Evolutionary conservation across 2,888 invertebrate genomes (phyloP), one percentile per base, ranked within the genome.

Genomic region (Cataglyphis cursor): DNA sequence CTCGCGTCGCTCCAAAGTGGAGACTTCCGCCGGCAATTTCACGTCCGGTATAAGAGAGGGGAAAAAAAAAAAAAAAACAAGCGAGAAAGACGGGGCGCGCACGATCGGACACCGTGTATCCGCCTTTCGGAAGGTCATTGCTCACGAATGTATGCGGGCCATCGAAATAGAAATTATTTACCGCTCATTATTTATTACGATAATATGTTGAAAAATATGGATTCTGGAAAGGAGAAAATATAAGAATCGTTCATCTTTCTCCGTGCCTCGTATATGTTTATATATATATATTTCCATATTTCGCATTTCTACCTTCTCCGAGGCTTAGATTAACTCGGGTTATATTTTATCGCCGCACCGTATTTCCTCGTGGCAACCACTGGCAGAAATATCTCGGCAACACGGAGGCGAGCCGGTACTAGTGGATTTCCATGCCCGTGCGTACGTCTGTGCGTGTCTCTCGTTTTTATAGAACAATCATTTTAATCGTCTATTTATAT

Each of bases 21-120:
- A 82, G 57, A 68, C 89, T 89, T 89, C 89, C 89, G 89, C 73
- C 62, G 80, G 38, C 54, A 41, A 38, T 48, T 70, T 44, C 51
- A n/a, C 44, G 65, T 87, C 89, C 81, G 81, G 75, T n/a, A 24
- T 6, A n/a, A 59, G 28, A 74, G 75, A 75, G 80, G 28, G 4
- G 28, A 12, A 41, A 24, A 48, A 81, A 73, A 75, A 81, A 81
- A 38, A 64, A 57, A 72, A 81, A 62, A 44, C 4, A 8, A n/a
- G 75, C 24, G 66, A 80, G 57, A 28, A 38, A 31, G 31, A 15
- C 28, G 76, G 68, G 24, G 10, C 15, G 35, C 10, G 28, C 24
- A 24, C 18, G 64, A 66, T 51, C 66, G 66, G 15, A 15, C 28
- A 21, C 54, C 74, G 74, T 48, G 28, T 57, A 35, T 38, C 18